Base-by-base conservation (phyloP, 1,140 invertebrate species). In the Atta texana region DNA sequence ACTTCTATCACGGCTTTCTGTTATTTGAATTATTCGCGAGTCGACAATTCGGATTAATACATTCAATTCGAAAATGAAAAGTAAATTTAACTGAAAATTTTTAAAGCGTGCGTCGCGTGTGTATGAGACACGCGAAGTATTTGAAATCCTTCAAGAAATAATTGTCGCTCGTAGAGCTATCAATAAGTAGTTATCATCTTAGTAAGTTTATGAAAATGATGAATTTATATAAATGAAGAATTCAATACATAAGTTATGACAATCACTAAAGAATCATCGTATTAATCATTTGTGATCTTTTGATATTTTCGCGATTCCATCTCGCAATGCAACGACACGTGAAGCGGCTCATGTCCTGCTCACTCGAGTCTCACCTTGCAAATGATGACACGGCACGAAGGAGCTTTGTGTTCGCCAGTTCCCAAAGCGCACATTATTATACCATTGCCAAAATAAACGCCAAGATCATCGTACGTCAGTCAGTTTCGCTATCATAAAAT, bases 11-110 rank as follows among this genome's bases (percentile, higher is more conserved):
- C n/a, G 34, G 64, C n/a, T 68, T 68, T 14, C 64, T 68, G 64
- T 68, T 21, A 39, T 18, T 68, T 44, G 34, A 44, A 68, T 68
- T 68, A 68, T 68, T 68, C 10, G 64, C 64, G n/a, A 44, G 21
- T 21, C 18, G 7, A 5, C 34, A 68, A 14, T 44, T 68, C 5
- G 10, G n/a, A 4, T 68, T 68, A 44, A 68, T 68, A n/a, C 64
- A 10, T 1, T 21, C 34, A 14, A 14, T 44, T 18, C 10, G 12
- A 21, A 68, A 68, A 44, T 68, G 5, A 68, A 68, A 44, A n/a
- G n/a, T 6, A 68, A 68, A 21, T 68, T 44, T 68, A 12, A 14
- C 4, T 44, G 8, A 21, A 68, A 68, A 68, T 6, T 44, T 68
- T 68, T 10, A 44, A 21, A 68, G 34, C n/a, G n/a, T 2, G 8